These are phyloP conservation scores for Gari tellinella DNA, from an alignment of 2,888 invertebrate species.

Conservation along the genomic window DNA sequence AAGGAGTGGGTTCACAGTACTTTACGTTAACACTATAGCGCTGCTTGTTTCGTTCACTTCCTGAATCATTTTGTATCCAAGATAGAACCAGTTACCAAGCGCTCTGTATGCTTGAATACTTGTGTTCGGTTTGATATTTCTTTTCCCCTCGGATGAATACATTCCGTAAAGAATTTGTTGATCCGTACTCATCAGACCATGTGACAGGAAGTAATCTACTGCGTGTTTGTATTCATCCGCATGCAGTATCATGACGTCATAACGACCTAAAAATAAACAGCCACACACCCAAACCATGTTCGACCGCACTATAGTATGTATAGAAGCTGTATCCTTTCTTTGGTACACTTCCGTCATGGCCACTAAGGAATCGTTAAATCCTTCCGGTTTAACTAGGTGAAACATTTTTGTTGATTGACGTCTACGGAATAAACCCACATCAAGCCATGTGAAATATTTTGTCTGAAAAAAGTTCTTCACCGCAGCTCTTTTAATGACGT, in stretches of 20 bases:
- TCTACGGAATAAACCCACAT: conserved; percentile 67
- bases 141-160: conserved; percentile 27
- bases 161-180: conserved; percentile 53
- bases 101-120: conserved; percentile 25
- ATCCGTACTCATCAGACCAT: conserved; percentile 53
- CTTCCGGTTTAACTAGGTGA: conserved; percentile 29
- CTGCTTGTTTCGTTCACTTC: too few relatives aligned
- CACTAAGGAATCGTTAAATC: conserved; percentile 5
- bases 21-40: too few relatives aligned
- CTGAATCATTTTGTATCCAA: conserved; percentile 16
- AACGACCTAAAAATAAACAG: conserved; percentile 48
- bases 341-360: conserved; percentile 32
- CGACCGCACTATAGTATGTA: conserved; percentile 41
- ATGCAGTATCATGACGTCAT: conserved; percentile 21
- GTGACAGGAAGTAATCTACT: conserved; percentile 36
- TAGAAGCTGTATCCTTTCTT: conserved; percentile 2
- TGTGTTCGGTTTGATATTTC: conserved; percentile 35
- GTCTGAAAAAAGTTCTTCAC: conserved; percentile 48
- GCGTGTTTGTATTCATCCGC: conserved; percentile 39
- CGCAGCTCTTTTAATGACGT: conserved; percentile 48
- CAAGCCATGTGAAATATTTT: conserved; percentile 64
- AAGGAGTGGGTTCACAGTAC: too few relatives aligned
- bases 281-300: conserved; percentile 65
- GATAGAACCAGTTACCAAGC: conserved; percentile 33
- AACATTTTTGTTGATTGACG: conserved; percentile 29